Evolutionary conservation across 2,797 vertebrate species (phyloP).

Genomic region (Nannoperca obscura): DNA sequence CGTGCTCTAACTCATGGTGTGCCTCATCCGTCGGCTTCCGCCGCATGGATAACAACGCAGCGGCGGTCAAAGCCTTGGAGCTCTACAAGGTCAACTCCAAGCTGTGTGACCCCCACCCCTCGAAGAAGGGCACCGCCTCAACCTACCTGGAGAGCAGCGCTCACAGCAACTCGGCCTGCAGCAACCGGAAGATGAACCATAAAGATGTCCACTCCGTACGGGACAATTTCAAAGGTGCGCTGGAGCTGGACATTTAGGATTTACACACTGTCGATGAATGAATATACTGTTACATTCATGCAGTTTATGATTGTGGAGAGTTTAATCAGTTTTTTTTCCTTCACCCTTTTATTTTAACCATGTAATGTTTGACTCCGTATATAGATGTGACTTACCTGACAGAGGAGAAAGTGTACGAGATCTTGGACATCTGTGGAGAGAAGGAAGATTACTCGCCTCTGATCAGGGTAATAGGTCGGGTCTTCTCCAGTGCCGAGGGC

Average conservation of each 20-base stretch:
- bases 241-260: not conserved
- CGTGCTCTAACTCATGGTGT: constrained; percentile 98
- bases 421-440: constrained; percentile 93
- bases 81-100: constrained; percentile 99
- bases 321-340: not conserved
- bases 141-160: constrained; percentile 93
- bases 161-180: constrained; percentile 90
- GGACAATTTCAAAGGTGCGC: constrained; percentile 97
- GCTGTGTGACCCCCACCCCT: constrained; percentile 98
- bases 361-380: constrained; percentile 16
- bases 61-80: constrained; percentile 98
- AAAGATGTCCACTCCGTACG: constrained; percentile 90
- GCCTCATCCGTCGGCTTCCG: constrained; percentile 96
- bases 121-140: constrained; percentile 98
- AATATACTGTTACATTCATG: not conserved
- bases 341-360: not conserved
- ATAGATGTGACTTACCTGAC: constrained; percentile 95
- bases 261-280: not conserved
- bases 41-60: constrained; percentile 99
- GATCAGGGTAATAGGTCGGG: constrained; percentile 95
- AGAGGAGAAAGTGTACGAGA: constrained; percentile 97
- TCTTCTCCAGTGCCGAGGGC: constrained; percentile 98
- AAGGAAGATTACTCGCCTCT: constrained; percentile 96
- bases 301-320: not conserved
- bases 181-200: constrained; percentile 93